Evolutionary conservation across 2,797 vertebrate genomes (phyloP).

Genomic region (Pseudotriccus pelzelni): DNA sequence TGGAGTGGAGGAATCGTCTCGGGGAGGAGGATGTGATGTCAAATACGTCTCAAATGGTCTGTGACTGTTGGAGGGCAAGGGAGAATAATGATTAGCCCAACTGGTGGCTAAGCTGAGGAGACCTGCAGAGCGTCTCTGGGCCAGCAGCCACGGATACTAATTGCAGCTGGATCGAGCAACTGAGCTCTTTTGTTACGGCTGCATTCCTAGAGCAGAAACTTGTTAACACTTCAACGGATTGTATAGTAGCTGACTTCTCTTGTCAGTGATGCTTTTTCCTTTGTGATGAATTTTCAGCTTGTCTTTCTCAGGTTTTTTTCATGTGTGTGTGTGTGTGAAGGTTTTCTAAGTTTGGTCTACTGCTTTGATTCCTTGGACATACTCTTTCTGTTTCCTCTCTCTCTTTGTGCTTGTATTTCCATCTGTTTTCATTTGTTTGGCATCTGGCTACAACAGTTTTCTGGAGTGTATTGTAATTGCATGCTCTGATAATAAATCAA

Average conservation of each 20-base stretch:
- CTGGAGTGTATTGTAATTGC: conserved; percentile 68
- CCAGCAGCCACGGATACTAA: conserved; percentile 35
- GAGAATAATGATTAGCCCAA: background rate
- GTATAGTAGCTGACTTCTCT: conserved; percentile 1
- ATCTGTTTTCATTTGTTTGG: conserved; percentile 75
- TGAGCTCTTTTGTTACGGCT: background rate
- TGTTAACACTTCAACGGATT: conserved; percentile 40
- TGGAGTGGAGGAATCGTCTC: background rate
- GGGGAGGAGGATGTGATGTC: background rate
- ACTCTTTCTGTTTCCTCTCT: conserved; percentile 6
- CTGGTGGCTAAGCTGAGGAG: conserved; percentile 4
- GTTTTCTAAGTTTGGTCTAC: conserved; percentile 38
- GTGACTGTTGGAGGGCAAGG: background rate
- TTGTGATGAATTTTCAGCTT: conserved; percentile 29
- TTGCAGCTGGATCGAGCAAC: conserved; percentile 26
- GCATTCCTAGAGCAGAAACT: conserved; percentile 33
- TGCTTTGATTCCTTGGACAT: conserved; percentile 37
- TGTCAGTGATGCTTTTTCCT: background rate
- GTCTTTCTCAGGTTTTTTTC: background rate
- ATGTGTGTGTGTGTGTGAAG: background rate
- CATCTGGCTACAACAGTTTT: conserved; percentile 67
- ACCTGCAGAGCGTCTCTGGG: conserved; percentile 16
- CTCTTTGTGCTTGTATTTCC: conserved; percentile 57
- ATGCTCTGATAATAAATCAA: conserved; percentile 72
- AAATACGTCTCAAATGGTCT: background rate